A percentile compares a stretch with the other conserved stretches of the same genome.
Evolutionary conservation across 1,140 invertebrate species (phyloP).

Genomic region (Drusus annulatus): DNA sequence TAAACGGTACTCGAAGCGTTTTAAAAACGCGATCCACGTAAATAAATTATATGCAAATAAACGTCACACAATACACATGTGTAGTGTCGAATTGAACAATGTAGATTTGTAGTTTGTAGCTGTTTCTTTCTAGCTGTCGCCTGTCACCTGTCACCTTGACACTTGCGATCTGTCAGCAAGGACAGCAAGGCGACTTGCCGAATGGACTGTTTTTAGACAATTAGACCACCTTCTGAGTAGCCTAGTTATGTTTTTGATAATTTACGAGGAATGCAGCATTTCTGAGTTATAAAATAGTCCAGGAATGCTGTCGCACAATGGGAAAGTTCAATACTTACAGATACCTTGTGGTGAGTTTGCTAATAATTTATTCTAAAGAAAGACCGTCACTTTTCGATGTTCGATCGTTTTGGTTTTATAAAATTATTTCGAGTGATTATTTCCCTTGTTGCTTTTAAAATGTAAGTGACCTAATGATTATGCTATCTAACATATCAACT

Average conservation of each 20-base stretch:
- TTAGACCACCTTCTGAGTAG: no score
- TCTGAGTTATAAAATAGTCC: slow-evolving; percentile 19
- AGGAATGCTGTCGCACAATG: slow-evolving; percentile 62
- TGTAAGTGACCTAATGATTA: no score
- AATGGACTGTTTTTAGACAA: background rate
- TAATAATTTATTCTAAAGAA: no score
- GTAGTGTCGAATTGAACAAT: background rate
- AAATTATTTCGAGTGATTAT: no score
- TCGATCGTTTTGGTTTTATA: no score
- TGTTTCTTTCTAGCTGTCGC: background rate
- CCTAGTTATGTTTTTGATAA: background rate
- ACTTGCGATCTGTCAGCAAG: slow-evolving; percentile 38
- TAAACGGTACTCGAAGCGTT: background rate
- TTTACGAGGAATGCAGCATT: slow-evolving; percentile 19
- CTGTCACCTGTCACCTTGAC: background rate
- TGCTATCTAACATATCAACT: no score
- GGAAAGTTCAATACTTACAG: slow-evolving; percentile 72
- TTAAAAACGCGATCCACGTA: slow-evolving; percentile 9
- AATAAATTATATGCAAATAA: slow-evolving; percentile 7
- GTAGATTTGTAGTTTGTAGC: background rate
- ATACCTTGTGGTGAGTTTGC: slow-evolving; percentile 68
- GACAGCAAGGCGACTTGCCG: no score
- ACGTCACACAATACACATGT: background rate
- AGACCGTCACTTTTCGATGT: no score
- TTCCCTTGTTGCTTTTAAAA: no score